Evolutionary conservation across 2,888 invertebrate species (phyloP).

Genomic region (Nemoura dubitans): DNA sequence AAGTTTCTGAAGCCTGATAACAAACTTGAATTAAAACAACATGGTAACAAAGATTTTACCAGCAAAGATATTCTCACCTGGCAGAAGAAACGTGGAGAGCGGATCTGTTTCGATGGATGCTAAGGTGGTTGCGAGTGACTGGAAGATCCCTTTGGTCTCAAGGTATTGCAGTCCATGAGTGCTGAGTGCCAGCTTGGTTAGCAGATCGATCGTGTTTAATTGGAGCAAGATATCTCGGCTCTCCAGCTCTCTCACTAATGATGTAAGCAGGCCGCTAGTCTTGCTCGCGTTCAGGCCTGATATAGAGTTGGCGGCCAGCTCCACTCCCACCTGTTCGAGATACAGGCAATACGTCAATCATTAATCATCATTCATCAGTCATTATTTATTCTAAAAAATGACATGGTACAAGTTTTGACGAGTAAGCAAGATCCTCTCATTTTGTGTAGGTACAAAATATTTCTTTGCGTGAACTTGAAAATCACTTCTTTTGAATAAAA

Average conservation of each 20-base stretch:
- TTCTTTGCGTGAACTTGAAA: too few relatives aligned
- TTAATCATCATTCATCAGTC: too few relatives aligned
- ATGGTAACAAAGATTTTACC: too few relatives aligned
- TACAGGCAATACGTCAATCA: slow-evolving; percentile 45
- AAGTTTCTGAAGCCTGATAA: too few relatives aligned
- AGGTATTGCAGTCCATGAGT: slow-evolving; percentile 79
- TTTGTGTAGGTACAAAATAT: background rate
- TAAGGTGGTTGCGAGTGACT: slow-evolving; percentile 70
- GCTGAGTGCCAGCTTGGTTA: slow-evolving; percentile 75
- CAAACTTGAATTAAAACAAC: too few relatives aligned
- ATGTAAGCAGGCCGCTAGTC: slow-evolving; percentile 70
- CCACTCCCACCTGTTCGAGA: slow-evolving; percentile 70
- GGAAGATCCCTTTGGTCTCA: slow-evolving; percentile 72
- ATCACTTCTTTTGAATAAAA: too few relatives aligned
- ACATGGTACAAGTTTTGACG: background rate
- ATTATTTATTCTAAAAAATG: slow-evolving; percentile 36
- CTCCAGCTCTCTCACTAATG: slow-evolving; percentile 73
- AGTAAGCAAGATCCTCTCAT: slow-evolving; percentile 29
- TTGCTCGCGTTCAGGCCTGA: slow-evolving; percentile 68
- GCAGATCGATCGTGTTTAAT: slow-evolving; percentile 80
- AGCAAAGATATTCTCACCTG: slow-evolving; percentile 67
- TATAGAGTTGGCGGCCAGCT: slow-evolving; percentile 70
- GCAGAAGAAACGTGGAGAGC: slow-evolving; percentile 71
- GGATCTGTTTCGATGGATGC: slow-evolving; percentile 69
- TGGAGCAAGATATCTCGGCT: slow-evolving; percentile 79